Conservation (phyloP, 2,113 vertebrate species). For the Spea bombifrons region DNA sequence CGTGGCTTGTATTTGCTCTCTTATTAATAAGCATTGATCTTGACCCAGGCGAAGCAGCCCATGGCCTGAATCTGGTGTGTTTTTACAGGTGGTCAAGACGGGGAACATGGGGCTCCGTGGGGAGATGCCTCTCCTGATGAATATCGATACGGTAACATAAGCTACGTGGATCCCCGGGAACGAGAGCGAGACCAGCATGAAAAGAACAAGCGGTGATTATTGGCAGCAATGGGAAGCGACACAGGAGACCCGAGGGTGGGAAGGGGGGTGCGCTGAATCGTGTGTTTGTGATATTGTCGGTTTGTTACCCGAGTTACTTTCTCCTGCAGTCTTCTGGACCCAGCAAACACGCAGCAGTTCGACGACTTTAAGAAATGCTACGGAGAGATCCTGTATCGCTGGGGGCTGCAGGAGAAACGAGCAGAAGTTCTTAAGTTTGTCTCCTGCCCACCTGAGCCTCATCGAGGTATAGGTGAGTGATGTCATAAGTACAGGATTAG, state of each 20-base stretch:
- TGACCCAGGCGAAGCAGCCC: too few species aligned
- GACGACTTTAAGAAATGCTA: constrained; percentile 98
- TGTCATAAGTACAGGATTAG: not conserved
- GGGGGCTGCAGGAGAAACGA: constrained; percentile 89
- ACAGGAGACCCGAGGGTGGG: not conserved
- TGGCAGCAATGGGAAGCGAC: too few species aligned
- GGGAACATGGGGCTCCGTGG: constrained; percentile 78
- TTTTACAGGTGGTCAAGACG: constrained; percentile 71
- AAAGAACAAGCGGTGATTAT: constrained; percentile 86
- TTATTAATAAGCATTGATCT: too few species aligned
- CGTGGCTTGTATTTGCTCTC: not conserved
- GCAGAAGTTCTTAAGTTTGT: constrained; percentile 95
- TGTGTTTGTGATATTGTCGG: too few species aligned
- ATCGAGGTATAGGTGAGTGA: constrained; percentile 88
- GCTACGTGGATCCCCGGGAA: constrained; percentile 80
- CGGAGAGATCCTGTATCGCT: constrained; percentile 92
- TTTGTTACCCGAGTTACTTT: not conserved
- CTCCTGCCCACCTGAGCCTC: constrained; percentile 89
- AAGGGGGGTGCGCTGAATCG: too few species aligned
- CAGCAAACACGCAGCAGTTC: constrained; percentile 86
- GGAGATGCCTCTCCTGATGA: constrained; percentile 89
- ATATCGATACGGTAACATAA: constrained; percentile 77
- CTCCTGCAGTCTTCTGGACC: constrained; percentile 82
- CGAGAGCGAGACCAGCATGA: constrained; percentile 92
- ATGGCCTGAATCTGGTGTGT: constrained; percentile 19